Conservation (phyloP, 1,140 invertebrate genomes). For the Sycophaga agraensis region DNA sequence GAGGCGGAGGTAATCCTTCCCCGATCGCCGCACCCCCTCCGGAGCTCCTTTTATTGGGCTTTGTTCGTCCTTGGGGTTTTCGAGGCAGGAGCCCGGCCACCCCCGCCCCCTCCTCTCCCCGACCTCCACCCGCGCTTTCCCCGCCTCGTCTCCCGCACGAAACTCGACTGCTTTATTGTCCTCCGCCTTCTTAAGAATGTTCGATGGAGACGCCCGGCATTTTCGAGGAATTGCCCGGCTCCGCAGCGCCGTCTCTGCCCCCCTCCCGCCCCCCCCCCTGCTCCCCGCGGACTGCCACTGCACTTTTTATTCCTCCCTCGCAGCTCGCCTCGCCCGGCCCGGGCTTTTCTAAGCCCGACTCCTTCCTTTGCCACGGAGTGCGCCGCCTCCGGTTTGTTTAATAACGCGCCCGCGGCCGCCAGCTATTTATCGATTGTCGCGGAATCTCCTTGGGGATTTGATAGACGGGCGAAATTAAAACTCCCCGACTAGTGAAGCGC, state of each 20-base stretch:
- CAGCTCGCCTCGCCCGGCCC: background rate
- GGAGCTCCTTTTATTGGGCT: constrained; percentile 4
- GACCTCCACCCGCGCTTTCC: background rate
- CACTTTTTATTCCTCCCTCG: background rate
- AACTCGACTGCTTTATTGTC: constrained; percentile 21
- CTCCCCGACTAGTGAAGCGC: no score
- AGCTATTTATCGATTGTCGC: constrained; percentile 25
- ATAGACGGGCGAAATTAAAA: constrained; percentile 25
- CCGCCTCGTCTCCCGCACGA: constrained; percentile 1
- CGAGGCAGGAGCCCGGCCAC: background rate
- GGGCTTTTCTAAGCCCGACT: constrained; percentile 8
- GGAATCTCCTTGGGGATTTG: constrained; percentile 19
- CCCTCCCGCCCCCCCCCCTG: background rate
- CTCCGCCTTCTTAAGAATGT: constrained; percentile 11
- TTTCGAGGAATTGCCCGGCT: constrained; percentile 20
- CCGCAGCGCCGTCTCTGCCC: no score
- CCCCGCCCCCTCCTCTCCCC: background rate
- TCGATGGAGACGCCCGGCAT: constrained; percentile 22
- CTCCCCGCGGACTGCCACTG: background rate
- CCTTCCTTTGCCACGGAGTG: background rate
- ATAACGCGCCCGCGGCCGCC: constrained; percentile 5
- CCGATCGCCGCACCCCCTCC: background rate
- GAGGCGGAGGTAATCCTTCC: background rate
- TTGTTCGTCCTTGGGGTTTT: constrained; percentile 17
- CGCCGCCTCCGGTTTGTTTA: constrained; percentile 14